A percentile compares a stretch with the other conserved stretches of the same genome.
phyloP scores from a whole-genome alignment of 2,113 vertebrate genomes.

The Apistogramma diplotaenia region DNA sequence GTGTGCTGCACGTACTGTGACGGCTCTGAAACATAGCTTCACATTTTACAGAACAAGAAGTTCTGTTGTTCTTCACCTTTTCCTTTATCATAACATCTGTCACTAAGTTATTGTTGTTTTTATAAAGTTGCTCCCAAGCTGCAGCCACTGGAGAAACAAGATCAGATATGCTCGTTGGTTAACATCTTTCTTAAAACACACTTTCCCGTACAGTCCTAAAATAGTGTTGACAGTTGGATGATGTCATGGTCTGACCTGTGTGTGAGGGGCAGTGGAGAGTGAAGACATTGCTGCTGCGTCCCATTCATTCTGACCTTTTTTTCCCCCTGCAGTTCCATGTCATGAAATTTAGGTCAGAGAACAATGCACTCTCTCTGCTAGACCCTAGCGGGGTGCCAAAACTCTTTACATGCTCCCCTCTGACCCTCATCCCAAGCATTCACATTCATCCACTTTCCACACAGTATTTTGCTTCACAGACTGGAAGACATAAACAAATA shows the following conservation, averaged over 20 bases:
- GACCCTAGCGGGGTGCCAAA: constrained; percentile 54
- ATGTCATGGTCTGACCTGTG: constrained; percentile 47
- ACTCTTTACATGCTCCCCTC: constrained; percentile 46
- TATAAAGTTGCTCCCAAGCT: neutral
- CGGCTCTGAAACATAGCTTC: neutral
- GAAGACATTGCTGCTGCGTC: constrained; percentile 44
- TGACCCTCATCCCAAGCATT: constrained; percentile 41
- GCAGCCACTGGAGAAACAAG: neutral
- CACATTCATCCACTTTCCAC: constrained; percentile 29
- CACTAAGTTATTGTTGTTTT: neutral
- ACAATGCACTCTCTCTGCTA: constrained; percentile 67
- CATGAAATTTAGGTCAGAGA: constrained; percentile 71
- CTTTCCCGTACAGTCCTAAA: constrained; percentile 6
- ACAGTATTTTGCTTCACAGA: neutral
- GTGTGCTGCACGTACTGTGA: neutral
- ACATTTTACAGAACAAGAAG: neutral
- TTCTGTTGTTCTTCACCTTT: neutral
- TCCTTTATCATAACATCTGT: neutral
- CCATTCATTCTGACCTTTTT: constrained; percentile 50
- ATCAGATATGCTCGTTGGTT: neutral
- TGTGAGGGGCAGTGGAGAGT: constrained; percentile 43
- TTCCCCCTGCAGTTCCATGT: constrained; percentile 55
- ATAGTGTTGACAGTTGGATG: constrained; percentile 51
- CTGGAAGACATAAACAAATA: neutral
- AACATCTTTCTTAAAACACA: neutral